Percentiles rank a stretch among this genome's conserved stretches.
phyloP scores from a whole-genome alignment of 2,797 vertebrate genomes.

The Orientallactaga sibirica region DNA sequence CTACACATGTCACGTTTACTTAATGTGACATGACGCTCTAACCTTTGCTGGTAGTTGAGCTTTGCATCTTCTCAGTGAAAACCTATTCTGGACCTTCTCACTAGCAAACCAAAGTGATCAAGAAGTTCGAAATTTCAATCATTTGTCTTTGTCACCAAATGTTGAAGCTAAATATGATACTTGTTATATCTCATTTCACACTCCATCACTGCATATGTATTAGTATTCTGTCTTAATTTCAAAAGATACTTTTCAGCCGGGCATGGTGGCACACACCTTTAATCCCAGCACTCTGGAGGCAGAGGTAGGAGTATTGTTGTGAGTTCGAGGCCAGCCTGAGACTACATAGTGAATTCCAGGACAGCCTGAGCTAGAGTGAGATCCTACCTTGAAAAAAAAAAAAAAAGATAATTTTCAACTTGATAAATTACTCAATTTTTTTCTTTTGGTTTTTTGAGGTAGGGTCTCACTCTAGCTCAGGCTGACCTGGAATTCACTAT shows the following conservation, averaged over 20 bases:
- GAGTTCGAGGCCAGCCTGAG: too few species aligned
- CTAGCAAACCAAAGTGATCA: not conserved
- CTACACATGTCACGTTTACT: not conserved
- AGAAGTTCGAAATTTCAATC: conserved; percentile 23
- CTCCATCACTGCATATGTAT: not conserved
- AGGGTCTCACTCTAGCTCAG: too few species aligned
- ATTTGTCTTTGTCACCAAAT: not conserved
- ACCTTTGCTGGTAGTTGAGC: not conserved
- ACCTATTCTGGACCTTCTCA: not conserved
- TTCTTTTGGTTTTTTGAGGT: too few species aligned
- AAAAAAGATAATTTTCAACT: not conserved
- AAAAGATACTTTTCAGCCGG: not conserved
- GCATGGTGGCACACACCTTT: too few species aligned
- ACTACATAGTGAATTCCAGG: too few species aligned
- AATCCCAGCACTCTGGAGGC: too few species aligned
- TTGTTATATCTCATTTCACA: not conserved
- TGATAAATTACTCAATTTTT: not conserved
- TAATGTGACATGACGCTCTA: not conserved
- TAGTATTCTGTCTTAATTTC: not conserved
- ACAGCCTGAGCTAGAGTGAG: too few species aligned
- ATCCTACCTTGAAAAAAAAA: too few species aligned
- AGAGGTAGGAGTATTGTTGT: too few species aligned
- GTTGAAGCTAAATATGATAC: not conserved
- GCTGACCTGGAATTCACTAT: too few species aligned
- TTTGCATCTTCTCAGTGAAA: not conserved